Conservation (phyloP, 2,797 vertebrate species). For the Crax fasciolata region DNA sequence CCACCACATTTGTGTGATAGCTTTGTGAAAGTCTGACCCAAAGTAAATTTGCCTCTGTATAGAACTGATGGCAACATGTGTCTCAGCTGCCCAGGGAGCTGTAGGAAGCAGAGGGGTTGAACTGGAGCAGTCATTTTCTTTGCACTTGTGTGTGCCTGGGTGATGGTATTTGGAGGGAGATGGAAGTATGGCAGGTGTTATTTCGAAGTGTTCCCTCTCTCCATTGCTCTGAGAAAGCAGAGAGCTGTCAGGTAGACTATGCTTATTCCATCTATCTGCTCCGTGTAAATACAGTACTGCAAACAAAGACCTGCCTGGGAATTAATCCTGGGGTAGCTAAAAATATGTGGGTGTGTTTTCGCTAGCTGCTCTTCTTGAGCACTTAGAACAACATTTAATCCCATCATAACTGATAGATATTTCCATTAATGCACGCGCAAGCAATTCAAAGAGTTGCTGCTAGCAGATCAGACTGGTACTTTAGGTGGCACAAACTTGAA, state of each 20-base stretch:
- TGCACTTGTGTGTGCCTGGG: neutral
- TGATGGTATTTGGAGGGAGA: neutral
- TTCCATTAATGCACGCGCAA: neutral
- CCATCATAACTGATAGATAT: neutral
- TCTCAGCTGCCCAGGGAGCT: rapidly evolving
- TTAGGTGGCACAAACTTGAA: neutral
- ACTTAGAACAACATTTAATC: neutral
- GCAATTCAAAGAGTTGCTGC: neutral
- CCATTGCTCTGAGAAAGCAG: neutral
- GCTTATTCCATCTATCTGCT: conserved; percentile 10
- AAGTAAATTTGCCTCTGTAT: neutral
- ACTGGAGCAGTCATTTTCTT: neutral
- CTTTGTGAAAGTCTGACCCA: neutral
- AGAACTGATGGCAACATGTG: rapidly evolving
- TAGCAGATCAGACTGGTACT: neutral
- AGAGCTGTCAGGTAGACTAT: conserved; percentile 36
- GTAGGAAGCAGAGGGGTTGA: neutral
- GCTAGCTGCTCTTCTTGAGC: neutral
- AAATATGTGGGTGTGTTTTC: neutral
- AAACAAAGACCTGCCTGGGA: conserved; percentile 32
- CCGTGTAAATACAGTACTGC: neutral
- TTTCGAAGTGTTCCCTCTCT: neutral
- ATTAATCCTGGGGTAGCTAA: conserved; percentile 26
- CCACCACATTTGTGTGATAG: no score
- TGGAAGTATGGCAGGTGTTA: rapidly evolving